These are phyloP conservation scores for Agonum fuliginosum DNA, from an alignment of 2,888 invertebrate genomes.

Conservation along the genomic window DNA sequence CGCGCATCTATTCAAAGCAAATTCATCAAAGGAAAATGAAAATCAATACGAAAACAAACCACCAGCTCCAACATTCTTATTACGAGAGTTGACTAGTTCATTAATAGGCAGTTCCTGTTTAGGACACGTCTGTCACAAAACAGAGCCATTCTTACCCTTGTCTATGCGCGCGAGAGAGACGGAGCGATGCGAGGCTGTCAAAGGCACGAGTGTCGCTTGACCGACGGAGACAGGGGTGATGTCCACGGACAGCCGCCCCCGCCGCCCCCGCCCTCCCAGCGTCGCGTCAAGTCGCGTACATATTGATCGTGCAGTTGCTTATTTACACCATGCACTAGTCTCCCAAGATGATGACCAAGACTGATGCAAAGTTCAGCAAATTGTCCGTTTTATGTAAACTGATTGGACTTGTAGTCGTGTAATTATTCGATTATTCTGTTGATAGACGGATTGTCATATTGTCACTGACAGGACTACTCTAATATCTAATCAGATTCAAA, in stretches of 20 bases:
- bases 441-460: too few species aligned
- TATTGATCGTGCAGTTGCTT: conserved; percentile 38
- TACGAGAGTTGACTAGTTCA: conserved; percentile 12
- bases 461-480: too few species aligned
- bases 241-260: conserved; percentile 5
- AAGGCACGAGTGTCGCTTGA: conserved; percentile 13
- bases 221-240: conserved; percentile 27
- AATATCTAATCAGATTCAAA: too few species aligned
- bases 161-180: neutral
- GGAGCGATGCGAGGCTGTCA: conserved; percentile 8
- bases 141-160: too few species aligned
- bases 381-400: too few species aligned
- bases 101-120: conserved; percentile 22
- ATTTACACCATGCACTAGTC: conserved; percentile 17
- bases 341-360: neutral
- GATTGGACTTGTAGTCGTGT: too few species aligned
- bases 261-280: neutral
- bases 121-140: conserved; percentile 32
- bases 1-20: too few species aligned
- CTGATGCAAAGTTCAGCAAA: neutral
- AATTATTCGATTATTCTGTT: too few species aligned
- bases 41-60: conserved; percentile 9
- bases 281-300: conserved; percentile 18
- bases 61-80: neutral
- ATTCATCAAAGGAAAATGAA: neutral